Conservation (phyloP, 2,113 vertebrate species). For the Pseudorectes ferrugineus region DNA sequence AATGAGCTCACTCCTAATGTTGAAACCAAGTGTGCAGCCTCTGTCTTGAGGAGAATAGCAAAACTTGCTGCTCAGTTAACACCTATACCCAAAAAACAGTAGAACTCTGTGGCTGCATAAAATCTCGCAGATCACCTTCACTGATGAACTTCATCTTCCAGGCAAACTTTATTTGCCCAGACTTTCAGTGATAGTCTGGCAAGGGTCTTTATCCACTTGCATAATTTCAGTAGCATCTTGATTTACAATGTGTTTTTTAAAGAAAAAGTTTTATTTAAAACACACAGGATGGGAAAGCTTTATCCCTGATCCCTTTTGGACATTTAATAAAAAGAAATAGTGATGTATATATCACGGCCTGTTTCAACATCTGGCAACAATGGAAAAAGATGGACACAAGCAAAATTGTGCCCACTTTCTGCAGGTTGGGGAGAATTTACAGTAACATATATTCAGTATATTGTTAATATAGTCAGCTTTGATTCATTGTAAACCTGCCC, state of each 20-base stretch:
- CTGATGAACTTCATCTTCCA: background rate
- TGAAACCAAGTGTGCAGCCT: background rate
- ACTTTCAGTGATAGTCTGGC: background rate
- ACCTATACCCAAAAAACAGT: background rate
- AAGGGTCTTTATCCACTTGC: background rate
- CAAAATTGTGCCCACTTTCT: background rate
- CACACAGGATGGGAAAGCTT: background rate
- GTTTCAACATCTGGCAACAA: background rate
- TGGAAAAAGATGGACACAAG: background rate
- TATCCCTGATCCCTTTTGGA: background rate
- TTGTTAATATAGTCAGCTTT: background rate
- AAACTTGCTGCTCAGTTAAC: background rate
- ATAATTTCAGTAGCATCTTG: background rate
- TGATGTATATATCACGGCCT: background rate
- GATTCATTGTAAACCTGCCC: background rate
- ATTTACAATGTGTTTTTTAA: background rate
- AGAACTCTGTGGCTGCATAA: background rate
- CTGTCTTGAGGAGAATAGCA: background rate
- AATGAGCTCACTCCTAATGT: background rate
- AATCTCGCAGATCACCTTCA: background rate
- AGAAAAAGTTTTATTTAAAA: background rate
- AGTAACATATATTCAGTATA: background rate
- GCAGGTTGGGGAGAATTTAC: background rate
- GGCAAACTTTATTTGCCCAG: background rate
- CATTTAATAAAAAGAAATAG: background rate